phyloP scores from a whole-genome alignment of 2,113 vertebrate genomes.

The Oenanthe oenanthe region DNA sequence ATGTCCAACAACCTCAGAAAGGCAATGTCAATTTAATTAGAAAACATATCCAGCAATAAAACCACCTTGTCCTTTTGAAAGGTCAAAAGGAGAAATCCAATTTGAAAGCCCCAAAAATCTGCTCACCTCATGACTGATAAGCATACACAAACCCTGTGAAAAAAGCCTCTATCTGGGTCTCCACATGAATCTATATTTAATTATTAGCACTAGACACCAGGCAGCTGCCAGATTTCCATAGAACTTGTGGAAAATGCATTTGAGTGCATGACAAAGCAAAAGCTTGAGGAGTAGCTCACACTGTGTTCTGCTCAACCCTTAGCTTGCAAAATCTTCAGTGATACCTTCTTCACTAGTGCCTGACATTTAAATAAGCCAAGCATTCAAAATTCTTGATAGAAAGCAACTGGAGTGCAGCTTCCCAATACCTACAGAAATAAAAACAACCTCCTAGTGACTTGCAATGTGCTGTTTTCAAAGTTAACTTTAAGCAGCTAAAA shows the following conservation, averaged over 20 bases:
- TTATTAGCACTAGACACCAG: background rate
- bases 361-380: background rate
- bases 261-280: background rate
- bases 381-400: background rate
- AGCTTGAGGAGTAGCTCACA: background rate
- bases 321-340: background rate
- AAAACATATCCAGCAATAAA: slow-evolving; percentile 23
- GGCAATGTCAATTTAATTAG: background rate
- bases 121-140: background rate
- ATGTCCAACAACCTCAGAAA: background rate
- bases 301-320: background rate
- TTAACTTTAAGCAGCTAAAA: background rate
- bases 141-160: background rate
- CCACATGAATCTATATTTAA: background rate
- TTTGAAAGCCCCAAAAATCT: background rate
- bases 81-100: background rate
- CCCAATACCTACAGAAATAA: background rate
- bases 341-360: background rate
- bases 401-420: background rate
- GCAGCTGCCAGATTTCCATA: background rate
- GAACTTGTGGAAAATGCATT: background rate
- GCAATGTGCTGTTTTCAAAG: background rate
- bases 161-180: background rate
- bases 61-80: background rate
- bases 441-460: background rate